Conservation (phyloP, 2,797 vertebrate species). For the Myotis vivesi region DNA sequence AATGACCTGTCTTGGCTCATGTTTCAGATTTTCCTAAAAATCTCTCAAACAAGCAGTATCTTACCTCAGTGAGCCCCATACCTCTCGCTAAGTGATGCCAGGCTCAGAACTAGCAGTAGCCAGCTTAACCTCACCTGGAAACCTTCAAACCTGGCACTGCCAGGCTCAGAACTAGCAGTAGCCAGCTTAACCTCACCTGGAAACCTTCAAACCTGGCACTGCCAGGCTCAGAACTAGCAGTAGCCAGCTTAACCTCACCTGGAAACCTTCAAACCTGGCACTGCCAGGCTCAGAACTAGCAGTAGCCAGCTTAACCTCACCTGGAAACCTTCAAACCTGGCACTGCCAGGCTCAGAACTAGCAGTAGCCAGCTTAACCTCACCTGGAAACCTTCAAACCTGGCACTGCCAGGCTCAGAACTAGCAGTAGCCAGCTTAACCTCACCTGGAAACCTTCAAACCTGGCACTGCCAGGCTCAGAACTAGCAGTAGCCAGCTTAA, state of each 20-base stretch:
- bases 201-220: not conserved
- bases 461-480: not conserved
- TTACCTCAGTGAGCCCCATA: not conserved
- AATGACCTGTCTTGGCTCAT: not conserved
- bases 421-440: not conserved
- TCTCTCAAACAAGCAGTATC: not conserved
- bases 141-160: not conserved
- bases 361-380: not conserved
- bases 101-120: not conserved
- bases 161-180: not conserved
- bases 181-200: not conserved
- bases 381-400: not conserved
- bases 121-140: not conserved
- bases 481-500: not conserved
- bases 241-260: not conserved
- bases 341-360: not conserved
- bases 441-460: not conserved
- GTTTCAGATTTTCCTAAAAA: not conserved
- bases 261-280: not conserved
- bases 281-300: not conserved
- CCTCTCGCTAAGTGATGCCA: not conserved
- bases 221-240: not conserved
- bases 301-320: not conserved
- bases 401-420: not conserved
- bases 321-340: not conserved